Conservation (phyloP, 1,140 invertebrate species). For the Heterodera schachtii region DNA sequence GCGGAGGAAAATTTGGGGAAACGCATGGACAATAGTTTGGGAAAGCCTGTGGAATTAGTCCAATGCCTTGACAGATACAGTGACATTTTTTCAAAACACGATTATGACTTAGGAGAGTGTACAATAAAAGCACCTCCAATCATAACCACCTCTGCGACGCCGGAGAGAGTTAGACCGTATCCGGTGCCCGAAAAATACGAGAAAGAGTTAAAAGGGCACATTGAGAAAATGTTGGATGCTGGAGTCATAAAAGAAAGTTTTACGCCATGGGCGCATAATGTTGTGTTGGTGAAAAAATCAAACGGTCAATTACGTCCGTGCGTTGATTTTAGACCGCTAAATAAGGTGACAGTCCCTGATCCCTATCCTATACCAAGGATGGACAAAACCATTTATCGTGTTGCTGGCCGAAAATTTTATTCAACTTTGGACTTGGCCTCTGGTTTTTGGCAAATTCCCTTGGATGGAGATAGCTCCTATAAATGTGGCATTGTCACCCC, state of each 20-base stretch:
- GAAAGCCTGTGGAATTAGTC: neutral
- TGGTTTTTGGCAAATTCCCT: too few relatives aligned
- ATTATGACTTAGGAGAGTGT: too few relatives aligned
- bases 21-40: too few relatives aligned
- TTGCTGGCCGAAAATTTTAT: neutral
- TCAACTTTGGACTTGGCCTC: too few relatives aligned
- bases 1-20: too few relatives aligned
- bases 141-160: neutral
- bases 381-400: neutral
- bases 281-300: too few relatives aligned
- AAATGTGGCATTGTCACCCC: too few relatives aligned
- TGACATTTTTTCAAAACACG: too few relatives aligned
- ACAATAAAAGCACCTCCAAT: neutral
- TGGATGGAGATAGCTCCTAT: too few relatives aligned
- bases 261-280: too few relatives aligned
- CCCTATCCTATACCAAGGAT: slow-evolving; percentile 9
- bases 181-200: neutral
- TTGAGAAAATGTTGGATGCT: slow-evolving; percentile 6
- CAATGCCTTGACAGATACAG: neutral
- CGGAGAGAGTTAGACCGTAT: neutral
- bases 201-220: neutral
- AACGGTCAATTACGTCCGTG: neutral
- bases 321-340: neutral
- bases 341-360: too few relatives aligned
- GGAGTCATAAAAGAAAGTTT: too few relatives aligned